phyloP scores from a whole-genome alignment of 37 sponge, comb jelly and placozoan species.

The Petrosia ficiformis region DNA sequence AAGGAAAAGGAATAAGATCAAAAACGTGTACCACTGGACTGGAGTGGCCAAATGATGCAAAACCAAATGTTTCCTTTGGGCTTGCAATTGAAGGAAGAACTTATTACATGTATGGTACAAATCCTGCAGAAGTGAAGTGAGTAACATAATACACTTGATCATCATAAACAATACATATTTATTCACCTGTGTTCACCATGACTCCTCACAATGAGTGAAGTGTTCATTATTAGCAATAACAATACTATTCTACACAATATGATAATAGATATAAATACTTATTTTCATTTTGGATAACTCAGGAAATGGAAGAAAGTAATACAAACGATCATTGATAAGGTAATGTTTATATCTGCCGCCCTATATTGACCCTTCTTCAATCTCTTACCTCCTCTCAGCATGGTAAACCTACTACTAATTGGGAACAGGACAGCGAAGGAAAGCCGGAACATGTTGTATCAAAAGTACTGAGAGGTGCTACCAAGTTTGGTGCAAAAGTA shows the following conservation, averaged over 20 bases:
- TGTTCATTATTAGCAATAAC: neutral
- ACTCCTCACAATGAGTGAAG: neutral
- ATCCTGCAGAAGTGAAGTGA: conserved; percentile 28
- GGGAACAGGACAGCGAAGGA: conserved; percentile 48
- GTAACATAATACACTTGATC: no score
- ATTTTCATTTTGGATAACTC: neutral
- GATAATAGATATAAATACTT: no score
- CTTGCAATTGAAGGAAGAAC: conserved; percentile 51
- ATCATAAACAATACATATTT: neutral
- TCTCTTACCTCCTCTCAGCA: conserved; percentile 14
- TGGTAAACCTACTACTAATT: conserved; percentile 46
- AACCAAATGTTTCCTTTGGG: conserved; percentile 37
- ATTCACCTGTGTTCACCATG: no score
- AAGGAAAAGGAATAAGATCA: conserved; percentile 37
- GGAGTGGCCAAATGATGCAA: conserved; percentile 58
- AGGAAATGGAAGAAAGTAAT: conserved; percentile 50
- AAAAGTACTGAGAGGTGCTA: conserved; percentile 26
- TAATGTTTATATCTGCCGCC: neutral
- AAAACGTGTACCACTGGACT: conserved; percentile 14
- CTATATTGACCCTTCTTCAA: neutral
- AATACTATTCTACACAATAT: no score
- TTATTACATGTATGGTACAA: conserved; percentile 56
- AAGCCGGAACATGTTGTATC: conserved; percentile 48
- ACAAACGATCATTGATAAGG: neutral
- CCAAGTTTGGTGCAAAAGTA: conserved; percentile 28